phyloP scores from a whole-genome alignment of 2,888 invertebrate genomes.

The Andrena chrysosceles region DNA sequence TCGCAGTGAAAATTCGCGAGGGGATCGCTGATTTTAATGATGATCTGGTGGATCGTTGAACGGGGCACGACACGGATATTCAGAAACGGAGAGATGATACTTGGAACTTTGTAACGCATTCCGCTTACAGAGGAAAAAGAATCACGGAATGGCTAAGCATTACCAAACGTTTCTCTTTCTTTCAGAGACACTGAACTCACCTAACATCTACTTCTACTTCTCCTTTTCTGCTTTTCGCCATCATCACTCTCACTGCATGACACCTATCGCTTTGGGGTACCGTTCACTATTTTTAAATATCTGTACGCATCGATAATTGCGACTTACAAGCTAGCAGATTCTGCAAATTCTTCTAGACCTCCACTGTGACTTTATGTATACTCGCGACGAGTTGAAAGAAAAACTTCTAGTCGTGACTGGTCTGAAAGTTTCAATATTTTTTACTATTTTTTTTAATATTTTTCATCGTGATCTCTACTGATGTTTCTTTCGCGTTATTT shows the following conservation, averaged over 20 bases:
- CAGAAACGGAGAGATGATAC: conserved; percentile 35
- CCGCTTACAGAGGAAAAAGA: conserved; percentile 28
- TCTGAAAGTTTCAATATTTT: background rate
- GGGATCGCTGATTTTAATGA: background rate
- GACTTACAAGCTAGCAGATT: conserved; percentile 5
- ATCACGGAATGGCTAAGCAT: conserved; percentile 46
- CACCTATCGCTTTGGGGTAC: conserved; percentile 64
- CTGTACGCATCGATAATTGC: conserved; percentile 29
- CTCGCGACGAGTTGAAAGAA: conserved; percentile 8
- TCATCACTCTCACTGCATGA: conserved; percentile 74
- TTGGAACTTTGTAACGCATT: conserved; percentile 26
- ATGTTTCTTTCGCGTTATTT: background rate
- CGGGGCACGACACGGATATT: background rate
- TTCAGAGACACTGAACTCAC: conserved; percentile 75
- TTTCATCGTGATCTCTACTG: background rate
- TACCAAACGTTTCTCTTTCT: conserved; percentile 74
- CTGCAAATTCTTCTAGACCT: conserved; percentile 8
- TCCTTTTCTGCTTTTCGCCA: conserved; percentile 72
- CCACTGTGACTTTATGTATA: conserved; percentile 17
- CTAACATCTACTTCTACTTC: conserved; percentile 67
- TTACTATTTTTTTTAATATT: background rate
- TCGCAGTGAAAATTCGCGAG: too few relatives aligned
- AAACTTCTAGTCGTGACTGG: background rate
- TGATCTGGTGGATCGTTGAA: background rate
- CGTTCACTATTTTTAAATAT: conserved; percentile 41